phyloP scores from a whole-genome alignment of 2,797 vertebrate genomes.

The Sebastes diploproa region DNA sequence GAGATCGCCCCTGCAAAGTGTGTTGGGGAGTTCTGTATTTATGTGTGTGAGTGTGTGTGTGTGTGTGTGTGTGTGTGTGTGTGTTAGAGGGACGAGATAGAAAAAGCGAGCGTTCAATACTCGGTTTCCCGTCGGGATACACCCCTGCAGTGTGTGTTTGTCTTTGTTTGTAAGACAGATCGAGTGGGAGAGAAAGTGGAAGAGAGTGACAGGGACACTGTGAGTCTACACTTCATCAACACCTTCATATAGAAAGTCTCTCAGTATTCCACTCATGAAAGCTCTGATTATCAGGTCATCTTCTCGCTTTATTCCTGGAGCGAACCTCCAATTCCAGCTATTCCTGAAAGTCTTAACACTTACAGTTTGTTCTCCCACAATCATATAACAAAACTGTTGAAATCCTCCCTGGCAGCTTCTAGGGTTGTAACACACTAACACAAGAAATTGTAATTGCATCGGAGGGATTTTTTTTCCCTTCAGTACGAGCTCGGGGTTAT shows the following conservation, averaged over 20 bases:
- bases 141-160: constrained; percentile 30
- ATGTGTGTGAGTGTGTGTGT: not conserved
- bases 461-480: not conserved
- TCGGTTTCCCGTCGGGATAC: constrained; percentile 32
- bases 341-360: not conserved
- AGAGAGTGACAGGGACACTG: constrained; percentile 12
- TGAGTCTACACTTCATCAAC: constrained; percentile 25
- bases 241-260: not conserved
- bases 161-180: constrained; percentile 37
- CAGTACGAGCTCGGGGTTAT: not conserved
- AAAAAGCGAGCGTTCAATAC: constrained; percentile 35
- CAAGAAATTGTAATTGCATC: not conserved
- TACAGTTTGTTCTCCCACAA: not conserved
- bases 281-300: constrained; percentile 20
- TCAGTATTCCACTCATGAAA: constrained; percentile 4
- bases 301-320: not conserved
- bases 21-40: not conserved
- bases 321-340: not conserved
- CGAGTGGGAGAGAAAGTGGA: constrained; percentile 16
- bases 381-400: not conserved
- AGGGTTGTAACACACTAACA: not conserved
- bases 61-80: not conserved
- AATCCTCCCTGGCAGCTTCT: not conserved
- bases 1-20: constrained; percentile 21
- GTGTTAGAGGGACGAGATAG: not conserved